Evolutionary conservation across 53 echinoderm and acorn worm genomes (phyloP).

Genomic region (Mesocentrotus franciscanus): DNA sequence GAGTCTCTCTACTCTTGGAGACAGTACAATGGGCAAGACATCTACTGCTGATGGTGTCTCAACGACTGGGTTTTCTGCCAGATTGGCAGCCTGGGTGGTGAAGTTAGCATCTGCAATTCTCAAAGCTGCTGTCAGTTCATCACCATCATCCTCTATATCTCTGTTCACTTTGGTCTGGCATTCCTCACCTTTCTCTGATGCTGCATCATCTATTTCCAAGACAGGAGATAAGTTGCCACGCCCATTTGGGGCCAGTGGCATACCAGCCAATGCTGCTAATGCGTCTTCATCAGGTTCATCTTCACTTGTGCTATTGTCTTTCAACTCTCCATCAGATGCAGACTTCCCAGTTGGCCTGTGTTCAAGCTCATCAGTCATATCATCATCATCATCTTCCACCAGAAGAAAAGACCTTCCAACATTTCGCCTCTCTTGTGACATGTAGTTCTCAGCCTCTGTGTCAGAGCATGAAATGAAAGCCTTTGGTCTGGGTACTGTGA

Average conservation of each 20-base stretch:
- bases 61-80: conserved; percentile 68
- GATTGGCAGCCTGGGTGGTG: conserved; percentile 68
- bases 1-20: conserved; percentile 70
- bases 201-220: conserved; percentile 56
- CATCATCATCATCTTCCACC: conserved; percentile 35
- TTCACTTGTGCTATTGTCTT: conserved; percentile 65
- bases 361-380: not conserved
- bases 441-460: conserved; percentile 67
- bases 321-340: conserved; percentile 67
- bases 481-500: conserved; percentile 61
- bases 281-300: conserved; percentile 66
- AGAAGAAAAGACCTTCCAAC: conserved; percentile 54
- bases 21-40: conserved; percentile 54
- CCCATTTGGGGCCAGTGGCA: conserved; percentile 59
- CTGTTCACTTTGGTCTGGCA: not conserved
- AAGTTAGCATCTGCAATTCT: conserved; percentile 75
- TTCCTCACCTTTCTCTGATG: conserved; percentile 61
- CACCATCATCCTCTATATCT: conserved; percentile 73
- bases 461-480: conserved; percentile 65
- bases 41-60: conserved; percentile 67
- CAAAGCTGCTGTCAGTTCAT: conserved; percentile 76
- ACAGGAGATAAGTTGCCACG: conserved; percentile 65
- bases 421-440: conserved; percentile 60
- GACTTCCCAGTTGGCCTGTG: conserved; percentile 35
- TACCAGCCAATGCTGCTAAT: conserved; percentile 57